Conservation (phyloP, 2,888 invertebrate species). For the Euclidia mi region DNA sequence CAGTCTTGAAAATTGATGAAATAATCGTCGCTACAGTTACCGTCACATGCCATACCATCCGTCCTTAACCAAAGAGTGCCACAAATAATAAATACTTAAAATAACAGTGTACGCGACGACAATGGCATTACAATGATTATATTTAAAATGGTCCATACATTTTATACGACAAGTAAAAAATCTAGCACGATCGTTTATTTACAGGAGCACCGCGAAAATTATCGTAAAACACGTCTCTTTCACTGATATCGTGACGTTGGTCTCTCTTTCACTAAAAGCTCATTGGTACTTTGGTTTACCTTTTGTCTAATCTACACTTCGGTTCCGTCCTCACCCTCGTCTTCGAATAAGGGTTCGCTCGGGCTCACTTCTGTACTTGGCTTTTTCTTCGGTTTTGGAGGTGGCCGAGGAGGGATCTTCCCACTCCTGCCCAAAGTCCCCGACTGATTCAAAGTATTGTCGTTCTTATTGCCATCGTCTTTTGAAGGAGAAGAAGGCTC, state of each 20-base stretch:
- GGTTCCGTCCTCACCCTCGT: slow-evolving; percentile 97
- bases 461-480: slow-evolving; percentile 78
- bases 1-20: slow-evolving; percentile 86
- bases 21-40: slow-evolving; percentile 66
- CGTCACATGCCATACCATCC: slow-evolving; percentile 50
- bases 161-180: slow-evolving; percentile 88
- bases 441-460: slow-evolving; percentile 78
- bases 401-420: slow-evolving; percentile 95
- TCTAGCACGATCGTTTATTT: slow-evolving; percentile 87
- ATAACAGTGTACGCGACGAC: slow-evolving; percentile 60
- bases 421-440: slow-evolving; percentile 86
- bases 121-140: slow-evolving; percentile 48
- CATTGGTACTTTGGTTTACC: slow-evolving; percentile 85
- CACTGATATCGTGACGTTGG: slow-evolving; percentile 57
- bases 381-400: slow-evolving; percentile 95
- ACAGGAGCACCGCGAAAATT: slow-evolving; percentile 87
- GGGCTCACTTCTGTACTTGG: slow-evolving; percentile 89
- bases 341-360: slow-evolving; percentile 95
- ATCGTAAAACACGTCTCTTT: slow-evolving; percentile 60
- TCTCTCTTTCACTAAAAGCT: slow-evolving; percentile 78
- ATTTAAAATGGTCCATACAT: slow-evolving; percentile 84
- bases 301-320: slow-evolving; percentile 91
- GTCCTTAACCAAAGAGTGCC: slow-evolving; percentile 61
- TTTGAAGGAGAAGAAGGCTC: slow-evolving; percentile 78
- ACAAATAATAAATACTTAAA: slow-evolving; percentile 87